These are phyloP conservation scores for Chinchilla lanigera DNA, from an alignment of 2,113 vertebrate species.

Conservation along the genomic window DNA sequence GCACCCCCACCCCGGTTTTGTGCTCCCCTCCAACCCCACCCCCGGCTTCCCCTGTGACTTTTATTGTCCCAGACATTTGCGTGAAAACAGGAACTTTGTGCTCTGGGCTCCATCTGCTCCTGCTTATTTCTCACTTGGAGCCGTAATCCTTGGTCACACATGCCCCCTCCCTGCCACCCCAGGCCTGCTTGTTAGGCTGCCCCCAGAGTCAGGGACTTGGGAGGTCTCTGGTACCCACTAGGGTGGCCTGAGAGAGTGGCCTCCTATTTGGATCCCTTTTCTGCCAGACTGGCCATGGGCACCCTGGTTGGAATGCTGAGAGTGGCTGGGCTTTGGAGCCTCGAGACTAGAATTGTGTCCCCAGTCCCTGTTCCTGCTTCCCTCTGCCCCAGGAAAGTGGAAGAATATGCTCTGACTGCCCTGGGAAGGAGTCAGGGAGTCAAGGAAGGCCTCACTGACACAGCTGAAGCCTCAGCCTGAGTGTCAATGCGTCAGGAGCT, in stretches of 20 bases:
- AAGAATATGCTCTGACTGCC: background rate
- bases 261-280: background rate
- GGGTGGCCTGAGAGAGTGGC: background rate
- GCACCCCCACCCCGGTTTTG: constrained; percentile 27
- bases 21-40: constrained; percentile 56
- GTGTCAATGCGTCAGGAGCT: background rate
- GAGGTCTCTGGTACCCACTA: background rate
- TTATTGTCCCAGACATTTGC: constrained; percentile 81
- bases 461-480: background rate
- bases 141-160: constrained; percentile 58
- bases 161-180: constrained; percentile 12
- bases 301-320: background rate
- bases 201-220: background rate
- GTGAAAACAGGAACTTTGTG: constrained; percentile 77
- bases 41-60: constrained; percentile 63
- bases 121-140: constrained; percentile 77
- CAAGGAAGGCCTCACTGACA: background rate
- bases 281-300: background rate
- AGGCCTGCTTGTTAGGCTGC: background rate
- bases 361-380: background rate
- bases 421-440: background rate
- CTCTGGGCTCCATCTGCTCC: constrained; percentile 80
- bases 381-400: background rate
- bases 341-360: background rate
- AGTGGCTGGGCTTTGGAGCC: too few relatives aligned